These are phyloP conservation scores for Anaspis maculata DNA, from an alignment of 2,888 invertebrate genomes.

Conservation along the genomic window DNA sequence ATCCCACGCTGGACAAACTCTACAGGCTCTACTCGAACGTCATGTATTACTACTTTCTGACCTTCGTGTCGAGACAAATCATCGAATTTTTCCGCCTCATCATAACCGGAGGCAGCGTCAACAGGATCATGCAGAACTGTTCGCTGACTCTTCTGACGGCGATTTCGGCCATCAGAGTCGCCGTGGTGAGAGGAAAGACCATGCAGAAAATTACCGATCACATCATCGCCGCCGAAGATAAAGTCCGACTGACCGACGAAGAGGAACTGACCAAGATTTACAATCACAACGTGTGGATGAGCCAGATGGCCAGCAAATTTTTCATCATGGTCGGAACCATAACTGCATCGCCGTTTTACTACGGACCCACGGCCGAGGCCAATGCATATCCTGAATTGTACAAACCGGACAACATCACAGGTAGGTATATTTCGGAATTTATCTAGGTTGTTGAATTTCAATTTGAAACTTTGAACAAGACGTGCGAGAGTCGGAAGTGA, in stretches of 20 bases:
- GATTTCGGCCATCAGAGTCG: constrained; percentile 1
- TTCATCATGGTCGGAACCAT: constrained; percentile 4
- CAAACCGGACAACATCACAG: constrained; percentile 3
- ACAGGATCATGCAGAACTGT: constrained; percentile 3
- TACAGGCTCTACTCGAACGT: constrained; percentile 1
- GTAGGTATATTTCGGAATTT: no score
- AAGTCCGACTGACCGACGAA: neutral
- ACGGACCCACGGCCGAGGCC: constrained; percentile 2
- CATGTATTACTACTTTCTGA: constrained; percentile 1
- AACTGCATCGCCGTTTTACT: constrained; percentile 3
- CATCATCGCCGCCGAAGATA: constrained; percentile 3
- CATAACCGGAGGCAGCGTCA: neutral
- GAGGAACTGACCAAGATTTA: constrained; percentile 2
- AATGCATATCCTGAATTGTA: constrained; percentile 3
- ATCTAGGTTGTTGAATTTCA: no score
- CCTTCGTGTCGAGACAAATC: constrained; percentile 1
- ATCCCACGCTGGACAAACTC: constrained; percentile 1
- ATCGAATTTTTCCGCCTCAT: constrained; percentile 3
- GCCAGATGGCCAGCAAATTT: constrained; percentile 4
- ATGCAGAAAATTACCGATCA: neutral
- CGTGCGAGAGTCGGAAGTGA: no score
- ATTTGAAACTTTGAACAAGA: no score
- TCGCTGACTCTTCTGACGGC: constrained; percentile 1
- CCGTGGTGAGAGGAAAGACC: constrained; percentile 1
- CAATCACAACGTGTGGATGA: neutral